These are phyloP conservation scores for Lepus townsendii DNA, from an alignment of 2,797 vertebrate genomes.

Conservation along the genomic window DNA sequence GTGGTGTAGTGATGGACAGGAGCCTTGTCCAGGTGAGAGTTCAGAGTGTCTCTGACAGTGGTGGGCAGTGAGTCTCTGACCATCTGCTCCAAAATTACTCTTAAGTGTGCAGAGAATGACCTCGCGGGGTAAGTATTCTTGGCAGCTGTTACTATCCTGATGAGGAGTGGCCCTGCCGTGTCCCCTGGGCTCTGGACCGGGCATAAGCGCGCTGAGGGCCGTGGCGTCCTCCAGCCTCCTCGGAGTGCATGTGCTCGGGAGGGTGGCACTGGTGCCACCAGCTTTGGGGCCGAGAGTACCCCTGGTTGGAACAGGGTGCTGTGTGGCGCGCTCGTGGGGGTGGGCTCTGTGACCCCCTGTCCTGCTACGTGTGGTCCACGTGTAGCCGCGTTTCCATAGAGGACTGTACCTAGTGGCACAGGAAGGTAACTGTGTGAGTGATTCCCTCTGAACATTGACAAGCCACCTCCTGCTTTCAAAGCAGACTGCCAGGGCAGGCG, in stretches of 20 bases:
- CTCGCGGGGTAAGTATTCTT: constrained; percentile 93
- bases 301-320: neutral
- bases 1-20: constrained; percentile 93
- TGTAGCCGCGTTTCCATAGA: neutral
- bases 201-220: constrained; percentile 81
- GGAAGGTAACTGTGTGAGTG: constrained; percentile 63
- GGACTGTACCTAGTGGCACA: neutral
- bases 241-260: constrained; percentile 85
- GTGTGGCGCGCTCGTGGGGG: neutral
- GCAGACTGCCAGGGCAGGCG: neutral
- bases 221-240: constrained; percentile 76
- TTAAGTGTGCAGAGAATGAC: constrained; percentile 92
- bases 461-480: constrained; percentile 26
- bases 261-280: neutral
- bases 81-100: constrained; percentile 90
- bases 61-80: constrained; percentile 79
- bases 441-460: constrained; percentile 18
- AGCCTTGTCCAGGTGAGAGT: constrained; percentile 95
- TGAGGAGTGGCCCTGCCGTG: constrained; percentile 76
- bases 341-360: neutral
- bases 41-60: constrained; percentile 60
- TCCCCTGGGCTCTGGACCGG: constrained; percentile 73
- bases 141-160: constrained; percentile 82
- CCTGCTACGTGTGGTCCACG: neutral
- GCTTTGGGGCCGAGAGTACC: neutral